Base-by-base conservation (phyloP, 2,888 invertebrate species). In the Pammene aurita region DNA sequence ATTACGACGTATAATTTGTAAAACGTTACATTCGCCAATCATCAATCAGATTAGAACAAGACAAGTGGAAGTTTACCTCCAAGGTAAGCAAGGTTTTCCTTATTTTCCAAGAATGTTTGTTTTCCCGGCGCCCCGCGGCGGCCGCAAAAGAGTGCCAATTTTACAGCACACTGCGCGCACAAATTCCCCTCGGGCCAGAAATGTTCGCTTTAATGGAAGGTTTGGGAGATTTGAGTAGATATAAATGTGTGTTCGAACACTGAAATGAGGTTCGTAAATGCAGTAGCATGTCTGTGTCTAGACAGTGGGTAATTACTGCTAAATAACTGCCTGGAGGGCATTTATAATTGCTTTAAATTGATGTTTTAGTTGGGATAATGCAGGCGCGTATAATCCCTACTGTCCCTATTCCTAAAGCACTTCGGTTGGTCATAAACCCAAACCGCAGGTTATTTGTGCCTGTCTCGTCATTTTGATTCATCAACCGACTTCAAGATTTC, bases 131-230 rank as follows among this genome's bases (percentile, higher is more conserved):
- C 34, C 42, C 42, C 52, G 35, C 26, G 41, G 26, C 54, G 41
- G 62, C 13, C 13, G 41, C 38, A 50, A 66, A 65, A 66, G 52
- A 66, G 60, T 58, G 66, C 46, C 67, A 61, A 67, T 67, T 67
- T 67, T 61, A 61, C 67, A 67, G 54, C 55, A 60, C 61, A 52
- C 34, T 48, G 67, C 60, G 26, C 46, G n/a, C 14, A 44, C 35
- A 61, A 61, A 67, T 67, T 54, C 55, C 54, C 60, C 52, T 44
- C 16, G 44, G 44, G 57, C 48, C 41, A 11, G 26, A 52, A 66
- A 66, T 65, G 65, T 46, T 48, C 46, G 50, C 50, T 41, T 50
- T 48, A 48, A 58, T 58, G 26, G 35, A 50, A 18, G 38, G 7
- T 46, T 60, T 58, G 58, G 58, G 58, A 44, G 44, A 41, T 56